phyloP scores from a whole-genome alignment of 1,140 invertebrate species.

The Drosophila grimshawi region DNA sequence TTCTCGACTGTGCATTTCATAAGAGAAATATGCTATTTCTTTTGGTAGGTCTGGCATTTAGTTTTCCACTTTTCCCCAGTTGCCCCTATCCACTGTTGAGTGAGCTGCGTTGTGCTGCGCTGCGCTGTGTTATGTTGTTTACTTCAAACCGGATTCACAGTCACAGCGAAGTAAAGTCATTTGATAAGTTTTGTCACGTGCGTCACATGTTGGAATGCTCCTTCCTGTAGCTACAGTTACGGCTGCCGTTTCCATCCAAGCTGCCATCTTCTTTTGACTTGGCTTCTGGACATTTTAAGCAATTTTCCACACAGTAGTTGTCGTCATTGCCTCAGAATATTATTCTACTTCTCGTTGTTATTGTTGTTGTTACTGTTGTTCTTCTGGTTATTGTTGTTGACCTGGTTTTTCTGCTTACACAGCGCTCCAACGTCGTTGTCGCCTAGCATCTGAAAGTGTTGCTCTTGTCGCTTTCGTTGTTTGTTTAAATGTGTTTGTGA shows the following conservation, averaged over 20 bases:
- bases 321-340: slow-evolving; percentile 56
- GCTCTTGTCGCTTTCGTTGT: slow-evolving; percentile 52
- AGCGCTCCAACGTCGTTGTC: slow-evolving; percentile 36
- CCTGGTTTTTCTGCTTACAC: slow-evolving; percentile 55
- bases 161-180: slow-evolving; percentile 76
- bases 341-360: slow-evolving; percentile 47
- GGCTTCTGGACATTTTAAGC: slow-evolving; percentile 69
- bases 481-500: slow-evolving; percentile 80
- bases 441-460: slow-evolving; percentile 47
- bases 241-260: neutral
- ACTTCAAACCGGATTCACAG: slow-evolving; percentile 57
- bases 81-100: slow-evolving; percentile 12
- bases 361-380: slow-evolving; percentile 54
- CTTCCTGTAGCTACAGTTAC: neutral
- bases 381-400: slow-evolving; percentile 66
- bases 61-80: neutral
- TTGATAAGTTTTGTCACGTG: slow-evolving; percentile 83
- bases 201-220: slow-evolving; percentile 77
- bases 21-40: slow-evolving; percentile 43
- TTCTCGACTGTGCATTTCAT: slow-evolving; percentile 45
- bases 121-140: slow-evolving; percentile 43
- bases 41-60: neutral
- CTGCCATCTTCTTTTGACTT: slow-evolving; percentile 15
- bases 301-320: slow-evolving; percentile 70
- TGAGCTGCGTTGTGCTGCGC: neutral